Base-by-base conservation (phyloP, 2,888 invertebrate species). In the Punctoribates punctum region DNA sequence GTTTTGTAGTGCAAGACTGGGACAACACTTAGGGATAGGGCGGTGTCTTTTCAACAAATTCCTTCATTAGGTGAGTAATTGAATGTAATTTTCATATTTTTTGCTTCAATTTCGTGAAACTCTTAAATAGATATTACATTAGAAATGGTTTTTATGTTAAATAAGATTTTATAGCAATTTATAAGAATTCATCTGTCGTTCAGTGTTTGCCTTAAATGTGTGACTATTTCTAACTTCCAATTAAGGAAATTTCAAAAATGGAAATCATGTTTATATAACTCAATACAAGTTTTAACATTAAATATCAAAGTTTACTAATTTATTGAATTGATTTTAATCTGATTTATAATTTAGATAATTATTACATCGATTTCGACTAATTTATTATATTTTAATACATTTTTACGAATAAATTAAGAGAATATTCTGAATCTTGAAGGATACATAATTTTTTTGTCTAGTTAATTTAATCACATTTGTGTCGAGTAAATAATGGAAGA, bases 401-500 rank as follows among this genome's bases (percentile, higher is more conserved):
- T n/a, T n/a, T n/a, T n/a, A n/a, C n/a, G n/a, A n/a, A n/a, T n/a
- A n/a, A n/a, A n/a, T n/a, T n/a, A n/a, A n/a, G n/a, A n/a, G n/a
- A n/a, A n/a, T n/a, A n/a, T n/a, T n/a, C n/a, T n/a, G n/a, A n/a
- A n/a, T n/a, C n/a, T n/a, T n/a, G n/a, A n/a, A n/a, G n/a, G n/a
- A n/a, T n/a, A n/a, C n/a, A n/a, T n/a, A n/a, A n/a, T n/a, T n/a
- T n/a, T n/a, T n/a, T n/a, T n/a, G n/a, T n/a, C n/a, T n/a, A n/a
- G n/a, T n/a, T n/a, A n/a, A n/a, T n/a, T n/a, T n/a, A n/a, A n/a
- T n/a, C n/a, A n/a, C n/a, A n/a, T n/a, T n/a, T n/a, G n/a, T n/a
- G n/a, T n/a, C n/a, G n/a, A n/a, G 9, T 9, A 20, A 62, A 38
- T 46, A 11, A 76, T 76, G 76, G 73, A 57, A 73, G 76, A 76